Percentiles rank a stretch among this genome's conserved stretches.
Evolutionary conservation across 2,113 vertebrate species (phyloP).

Genomic region (Indicator maculatus): DNA sequence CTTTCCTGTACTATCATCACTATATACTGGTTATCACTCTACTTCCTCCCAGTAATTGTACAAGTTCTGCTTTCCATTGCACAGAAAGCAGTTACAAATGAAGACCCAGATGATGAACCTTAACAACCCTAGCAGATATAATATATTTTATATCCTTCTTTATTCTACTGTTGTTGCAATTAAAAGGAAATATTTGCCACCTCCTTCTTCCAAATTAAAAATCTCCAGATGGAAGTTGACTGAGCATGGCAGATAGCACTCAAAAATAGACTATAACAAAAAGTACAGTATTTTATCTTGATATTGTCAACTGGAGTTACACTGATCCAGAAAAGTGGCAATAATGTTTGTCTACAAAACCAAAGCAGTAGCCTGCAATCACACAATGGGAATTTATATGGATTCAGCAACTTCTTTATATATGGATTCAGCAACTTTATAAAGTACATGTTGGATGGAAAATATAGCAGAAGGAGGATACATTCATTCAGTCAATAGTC

Average conservation of each 20-base stretch:
- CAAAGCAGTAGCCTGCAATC: not conserved
- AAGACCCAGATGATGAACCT: not conserved
- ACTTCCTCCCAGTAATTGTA: not conserved
- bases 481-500: not conserved
- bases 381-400: not conserved
- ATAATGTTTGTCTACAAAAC: not conserved
- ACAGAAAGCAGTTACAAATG: not conserved
- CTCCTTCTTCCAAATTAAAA: slow-evolving; percentile 42
- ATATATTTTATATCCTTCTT: slow-evolving; percentile 28
- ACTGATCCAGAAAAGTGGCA: not conserved
- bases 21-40: not conserved
- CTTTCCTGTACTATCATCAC: not conserved
- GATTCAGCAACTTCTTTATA: not conserved
- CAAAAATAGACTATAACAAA: not conserved
- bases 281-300: not conserved
- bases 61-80: not conserved
- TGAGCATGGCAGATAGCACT: not conserved
- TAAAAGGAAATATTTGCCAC: slow-evolving; percentile 8
- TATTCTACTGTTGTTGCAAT: slow-evolving; percentile 7
- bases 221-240: slow-evolving; percentile 27
- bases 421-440: not conserved
- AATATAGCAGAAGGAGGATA: not conserved
- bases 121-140: not conserved
- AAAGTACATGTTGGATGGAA: not conserved
- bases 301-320: not conserved